Percentiles rank a stretch among this genome's conserved stretches.
Evolutionary conservation across 2,888 invertebrate species (phyloP).

Genomic region (Ochlodes sylvanus): DNA sequence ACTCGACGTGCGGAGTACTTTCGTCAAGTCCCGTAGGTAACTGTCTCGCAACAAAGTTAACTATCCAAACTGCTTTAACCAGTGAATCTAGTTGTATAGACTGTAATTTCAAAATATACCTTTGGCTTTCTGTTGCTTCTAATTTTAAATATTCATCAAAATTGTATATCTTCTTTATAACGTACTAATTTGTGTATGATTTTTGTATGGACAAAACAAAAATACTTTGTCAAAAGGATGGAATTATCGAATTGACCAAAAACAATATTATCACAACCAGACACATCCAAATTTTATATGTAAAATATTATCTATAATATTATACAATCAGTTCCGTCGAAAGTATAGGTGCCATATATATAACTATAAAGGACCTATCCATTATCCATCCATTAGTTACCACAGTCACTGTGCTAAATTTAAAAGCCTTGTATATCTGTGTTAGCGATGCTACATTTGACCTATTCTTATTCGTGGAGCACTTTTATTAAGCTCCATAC

Average conservation of each 20-base stretch:
- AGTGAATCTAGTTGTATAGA: background rate
- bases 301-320: no score
- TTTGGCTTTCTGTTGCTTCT: background rate
- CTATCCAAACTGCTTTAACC: background rate
- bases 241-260: no score
- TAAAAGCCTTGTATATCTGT: conserved; percentile 13
- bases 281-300: no score
- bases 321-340: no score
- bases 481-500: conserved; percentile 61
- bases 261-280: no score
- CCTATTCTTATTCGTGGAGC: conserved; percentile 44
- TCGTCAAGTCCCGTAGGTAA: background rate
- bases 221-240: no score
- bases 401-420: conserved; percentile 9
- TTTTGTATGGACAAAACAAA: no score
- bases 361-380: no score
- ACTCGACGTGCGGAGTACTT: no score
- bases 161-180: no score
- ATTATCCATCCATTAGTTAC: background rate
- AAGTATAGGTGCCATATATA: no score
- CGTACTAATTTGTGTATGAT: no score
- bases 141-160: background rate
- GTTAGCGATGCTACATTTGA: conserved; percentile 26
- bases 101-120: conserved; percentile 1
- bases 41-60: background rate